These are phyloP conservation scores for Megastigmus dorsalis DNA, from an alignment of 2,888 invertebrate species.

Conservation along the genomic window DNA sequence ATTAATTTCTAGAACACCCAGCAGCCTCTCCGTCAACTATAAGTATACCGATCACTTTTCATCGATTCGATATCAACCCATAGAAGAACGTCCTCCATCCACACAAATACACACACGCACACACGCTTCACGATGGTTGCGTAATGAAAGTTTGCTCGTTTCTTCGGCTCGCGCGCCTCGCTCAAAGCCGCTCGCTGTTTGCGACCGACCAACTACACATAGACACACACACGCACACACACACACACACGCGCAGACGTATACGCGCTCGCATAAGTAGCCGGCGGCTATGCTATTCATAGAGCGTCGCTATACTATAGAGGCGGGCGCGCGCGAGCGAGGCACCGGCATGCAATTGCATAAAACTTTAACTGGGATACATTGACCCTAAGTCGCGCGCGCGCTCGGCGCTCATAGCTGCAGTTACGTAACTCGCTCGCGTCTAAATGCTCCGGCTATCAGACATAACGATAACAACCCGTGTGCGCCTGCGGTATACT, in stretches of 20 bases:
- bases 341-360: constrained; percentile 70
- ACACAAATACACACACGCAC: too few relatives aligned
- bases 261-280: constrained; percentile 5
- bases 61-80: too few relatives aligned
- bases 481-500: background rate
- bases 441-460: constrained; percentile 66
- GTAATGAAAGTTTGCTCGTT: background rate
- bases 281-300: constrained; percentile 44
- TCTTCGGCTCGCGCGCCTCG: background rate
- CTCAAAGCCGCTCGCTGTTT: too few relatives aligned
- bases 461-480: constrained; percentile 64
- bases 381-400: constrained; percentile 67
- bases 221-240: background rate
- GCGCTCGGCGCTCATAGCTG: too few relatives aligned
- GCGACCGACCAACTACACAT: too few relatives aligned
- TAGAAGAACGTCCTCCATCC: too few relatives aligned
- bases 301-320: too few relatives aligned
- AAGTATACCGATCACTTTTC: too few relatives aligned
- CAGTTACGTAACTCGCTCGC: constrained; percentile 57
- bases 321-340: constrained; percentile 7
- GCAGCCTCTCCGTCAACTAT: too few relatives aligned
- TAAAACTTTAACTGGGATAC: constrained; percentile 72
- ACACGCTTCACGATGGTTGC: background rate
- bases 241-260: background rate
- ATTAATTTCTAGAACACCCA: too few relatives aligned